Percentiles rank a stretch among this genome's conserved stretches.
Evolutionary conservation across 2,797 vertebrate genomes (phyloP).

Genomic region (Sciurus carolinensis): DNA sequence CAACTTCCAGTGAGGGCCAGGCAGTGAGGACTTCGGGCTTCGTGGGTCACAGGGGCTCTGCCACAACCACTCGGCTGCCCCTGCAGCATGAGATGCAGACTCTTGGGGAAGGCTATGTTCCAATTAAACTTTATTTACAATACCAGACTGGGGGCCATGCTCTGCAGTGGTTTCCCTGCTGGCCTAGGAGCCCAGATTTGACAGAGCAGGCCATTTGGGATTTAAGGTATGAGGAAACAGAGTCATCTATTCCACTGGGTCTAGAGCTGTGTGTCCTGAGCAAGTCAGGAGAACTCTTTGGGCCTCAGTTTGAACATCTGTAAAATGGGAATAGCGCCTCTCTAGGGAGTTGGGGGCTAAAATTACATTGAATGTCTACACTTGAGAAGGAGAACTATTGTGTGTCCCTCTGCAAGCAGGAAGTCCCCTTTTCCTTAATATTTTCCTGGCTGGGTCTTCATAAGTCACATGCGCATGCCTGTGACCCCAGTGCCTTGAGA

Average conservation of each 20-base stretch:
- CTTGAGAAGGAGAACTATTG: rapidly evolving
- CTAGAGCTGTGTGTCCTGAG: background rate
- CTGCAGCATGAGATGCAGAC: rapidly evolving
- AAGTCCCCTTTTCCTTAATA: background rate
- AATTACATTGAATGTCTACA: rapidly evolving
- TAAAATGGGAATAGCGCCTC: background rate
- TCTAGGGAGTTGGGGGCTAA: background rate
- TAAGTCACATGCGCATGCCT: rapidly evolving
- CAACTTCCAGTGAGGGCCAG: background rate
- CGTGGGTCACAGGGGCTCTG: background rate
- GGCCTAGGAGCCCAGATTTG: background rate
- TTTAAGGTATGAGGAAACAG: rapidly evolving
- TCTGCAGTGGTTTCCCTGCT: background rate
- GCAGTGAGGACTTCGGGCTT: background rate
- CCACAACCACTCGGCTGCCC: background rate
- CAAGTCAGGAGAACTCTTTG: background rate
- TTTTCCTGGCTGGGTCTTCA: background rate
- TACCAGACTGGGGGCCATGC: background rate
- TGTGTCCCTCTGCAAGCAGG: rapidly evolving
- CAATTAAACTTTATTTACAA: background rate
- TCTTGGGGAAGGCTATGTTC: rapidly evolving
- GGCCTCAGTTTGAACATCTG: background rate
- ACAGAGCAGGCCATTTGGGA: background rate
- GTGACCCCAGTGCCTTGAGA: too few relatives aligned
- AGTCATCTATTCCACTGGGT: background rate